Base-by-base conservation (phyloP, 2,113 vertebrate species). In the Vulpes ferrilata region DNA sequence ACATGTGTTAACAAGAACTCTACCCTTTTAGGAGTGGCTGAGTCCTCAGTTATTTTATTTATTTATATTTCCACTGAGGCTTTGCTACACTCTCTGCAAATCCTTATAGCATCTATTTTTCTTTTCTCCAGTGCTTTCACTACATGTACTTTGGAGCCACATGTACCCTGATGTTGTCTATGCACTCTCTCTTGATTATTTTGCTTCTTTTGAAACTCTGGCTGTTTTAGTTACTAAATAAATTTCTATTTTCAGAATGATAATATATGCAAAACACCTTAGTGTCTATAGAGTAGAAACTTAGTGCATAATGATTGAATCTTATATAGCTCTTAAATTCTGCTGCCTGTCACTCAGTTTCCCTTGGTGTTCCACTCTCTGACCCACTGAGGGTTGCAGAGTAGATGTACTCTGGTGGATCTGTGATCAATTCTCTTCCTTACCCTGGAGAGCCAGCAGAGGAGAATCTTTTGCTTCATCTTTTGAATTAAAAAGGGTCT, bases 241-340 rank as follows among this genome's bases (percentile, higher is more conserved):
- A 48, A 57, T 59, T 88, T 93, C n/a, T 57, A 27, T 57, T 76
- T 91, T 76, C 11, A 95, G 35, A 91, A 81, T 76, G 60, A 3
- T 71, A 76, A 57, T 89, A 74, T 79, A 11, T 55, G 7, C 73
- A 92, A 94, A 88, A 80, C 19, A 81, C 80, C 51, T 85, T 92
- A 57, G 13, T 55, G 12, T 80, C 64, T 43, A 35, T 2, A 38
- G 20, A 59, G 51, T 48, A 43, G 48, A 92, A 90, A 35, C 62
- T 90, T 60, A 20, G 0, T 35, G 57, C 3, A 2, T 25, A 59
- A n/a, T 43, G n/a, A 62, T 2, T 60, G 79, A 93, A 85, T 88
- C 43, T 93, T 60, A 60, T 71, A 16, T 25, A 92, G 79, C n/a
- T 71, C 67, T 88, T 57, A 15, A 69, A 62, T 78, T 78, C 84